Base-by-base conservation (phyloP, 37 sponge, comb jelly and placozoan genomes). In the Aplysina aerophoba region DNA sequence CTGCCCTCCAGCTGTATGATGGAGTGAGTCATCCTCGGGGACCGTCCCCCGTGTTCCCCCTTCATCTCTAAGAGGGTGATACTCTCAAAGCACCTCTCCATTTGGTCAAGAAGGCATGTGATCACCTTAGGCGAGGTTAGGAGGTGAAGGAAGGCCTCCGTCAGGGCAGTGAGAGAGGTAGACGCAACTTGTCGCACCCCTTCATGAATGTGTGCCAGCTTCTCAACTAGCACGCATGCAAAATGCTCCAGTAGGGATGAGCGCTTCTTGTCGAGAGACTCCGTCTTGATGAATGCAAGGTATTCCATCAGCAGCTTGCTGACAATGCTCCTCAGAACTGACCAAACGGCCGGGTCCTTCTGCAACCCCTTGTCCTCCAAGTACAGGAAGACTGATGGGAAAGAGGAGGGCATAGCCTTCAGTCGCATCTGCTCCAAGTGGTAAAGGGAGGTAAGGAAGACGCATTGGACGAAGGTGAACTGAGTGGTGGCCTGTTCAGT, bases 301-400 rank as follows among this genome's bases (percentile, higher is more conserved):
- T 58, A 81, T 30, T 81, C 62, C 15, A 0, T 38, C 3, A 60
- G 81, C 4, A 81, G 61, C 36, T 81, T 81, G 59, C 22, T 25
- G 20, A 59, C 62, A 14, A 81, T 81, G 31, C 16, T 17, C 20
- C 71, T n/a, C 55, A 71, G 40, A 0, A 56, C 57, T 13, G 25
- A 0, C 55, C 55, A 83, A 21, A 83, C 71, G 38, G 71, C 8
- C 56, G 55, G 28, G 21, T 95, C 91, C 81, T 82, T 88, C 55
- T 95, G 94, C 71, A 95, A 44, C 3, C 91, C 94, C 36, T 85
- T 88, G 86, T 95, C 91, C 59, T 95, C 94, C 19, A 95, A 81
- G 60, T 95, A 95, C 11, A 55, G 39, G 80, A 95, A 95, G 28
- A 95, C 84, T 30, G 54, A 28, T 11, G 89, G 38, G 80, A 91